Base-by-base conservation (phyloP, 2,113 vertebrate genomes). In the Eidolon helvum region DNA sequence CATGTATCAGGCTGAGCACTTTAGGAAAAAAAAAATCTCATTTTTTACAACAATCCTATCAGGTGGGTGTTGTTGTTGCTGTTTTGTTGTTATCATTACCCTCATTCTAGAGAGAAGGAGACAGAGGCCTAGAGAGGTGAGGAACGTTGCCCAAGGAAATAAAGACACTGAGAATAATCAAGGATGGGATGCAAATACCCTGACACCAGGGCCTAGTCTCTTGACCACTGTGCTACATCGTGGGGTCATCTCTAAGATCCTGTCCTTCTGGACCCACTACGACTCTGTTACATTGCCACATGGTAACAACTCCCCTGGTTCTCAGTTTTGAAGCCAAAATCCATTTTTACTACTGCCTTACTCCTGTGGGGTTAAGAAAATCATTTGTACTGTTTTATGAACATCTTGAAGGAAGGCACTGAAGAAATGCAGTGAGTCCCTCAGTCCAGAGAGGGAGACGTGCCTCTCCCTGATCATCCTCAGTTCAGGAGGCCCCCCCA, bases 11-110 rank as follows among this genome's bases (percentile, higher is more conserved):
- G 45, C 22, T 57, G 28, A 94, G n/a, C 38, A 38, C 38, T 74
- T 96, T 14, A 77, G 50, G 50, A 50, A 50, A 82, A 86, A 95
- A 89, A 78, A 40, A 43, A 74, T 88, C 21, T 63, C 61, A 72
- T 86, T 90, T 91, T 84, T 83, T 55, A 74, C 38, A 74, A 74
- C 28, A 84, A 45, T 12, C 43, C 74, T 66, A 5, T 15, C 12
- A 77, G 5, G 61, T 55, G 16, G 24, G 12, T 50, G 26, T 22
- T 43, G 15, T 50, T 50, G 50, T 16, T 50, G 10, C 10, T 45
- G 45, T 50, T 50, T 50, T 50, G 50, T 50, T 50, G 50, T 50
- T 50, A 50, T 50, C 50, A 59, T 66, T 82, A 77, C 48, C n/a
- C 19, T 87, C 9, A 6, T 63, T 55, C 79, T 45, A 86, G 24